These are phyloP conservation scores for Sebastes taczanowskii DNA, from an alignment of 2,797 vertebrate genomes.

Conservation along the genomic window DNA sequence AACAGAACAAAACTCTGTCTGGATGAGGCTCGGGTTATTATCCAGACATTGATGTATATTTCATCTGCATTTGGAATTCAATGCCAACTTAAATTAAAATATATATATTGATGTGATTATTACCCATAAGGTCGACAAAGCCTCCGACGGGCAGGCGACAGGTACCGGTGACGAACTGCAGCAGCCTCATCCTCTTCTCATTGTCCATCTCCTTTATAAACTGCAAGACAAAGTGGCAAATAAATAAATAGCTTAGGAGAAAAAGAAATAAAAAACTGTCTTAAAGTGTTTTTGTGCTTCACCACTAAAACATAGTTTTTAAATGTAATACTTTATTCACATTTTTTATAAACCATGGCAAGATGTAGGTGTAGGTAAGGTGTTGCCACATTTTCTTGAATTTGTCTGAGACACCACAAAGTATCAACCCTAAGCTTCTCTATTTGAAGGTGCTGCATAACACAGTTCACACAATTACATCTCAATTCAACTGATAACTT, in stretches of 20 bases:
- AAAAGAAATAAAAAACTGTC: too few relatives aligned
- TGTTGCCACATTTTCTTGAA: too few relatives aligned
- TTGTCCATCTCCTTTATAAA: conserved; percentile 95
- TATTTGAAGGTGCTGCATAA: too few relatives aligned
- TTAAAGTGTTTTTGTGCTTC: too few relatives aligned
- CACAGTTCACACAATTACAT: not conserved
- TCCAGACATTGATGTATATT: not conserved
- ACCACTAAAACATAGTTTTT: too few relatives aligned
- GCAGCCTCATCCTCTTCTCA: conserved; percentile 94
- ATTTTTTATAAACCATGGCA: too few relatives aligned
- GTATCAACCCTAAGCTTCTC: too few relatives aligned
- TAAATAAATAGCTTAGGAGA: too few relatives aligned
- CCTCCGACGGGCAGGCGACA: conserved; percentile 95
- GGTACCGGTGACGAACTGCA: conserved; percentile 98
- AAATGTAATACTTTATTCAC: too few relatives aligned
- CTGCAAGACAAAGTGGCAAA: conserved; percentile 29
- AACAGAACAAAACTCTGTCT: not conserved
- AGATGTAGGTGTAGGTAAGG: too few relatives aligned
- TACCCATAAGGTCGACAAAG: conserved; percentile 96
- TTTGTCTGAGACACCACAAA: too few relatives aligned
- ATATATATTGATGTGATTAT: conserved; percentile 1
- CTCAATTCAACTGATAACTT: not conserved
- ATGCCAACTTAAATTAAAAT: not conserved
- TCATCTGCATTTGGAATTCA: not conserved
- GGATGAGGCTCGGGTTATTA: not conserved